A percentile compares a stretch with the other conserved stretches of the same genome.
Evolutionary conservation across 2,113 vertebrate species (phyloP).

Genomic region (Anser brachyrhynchus): DNA sequence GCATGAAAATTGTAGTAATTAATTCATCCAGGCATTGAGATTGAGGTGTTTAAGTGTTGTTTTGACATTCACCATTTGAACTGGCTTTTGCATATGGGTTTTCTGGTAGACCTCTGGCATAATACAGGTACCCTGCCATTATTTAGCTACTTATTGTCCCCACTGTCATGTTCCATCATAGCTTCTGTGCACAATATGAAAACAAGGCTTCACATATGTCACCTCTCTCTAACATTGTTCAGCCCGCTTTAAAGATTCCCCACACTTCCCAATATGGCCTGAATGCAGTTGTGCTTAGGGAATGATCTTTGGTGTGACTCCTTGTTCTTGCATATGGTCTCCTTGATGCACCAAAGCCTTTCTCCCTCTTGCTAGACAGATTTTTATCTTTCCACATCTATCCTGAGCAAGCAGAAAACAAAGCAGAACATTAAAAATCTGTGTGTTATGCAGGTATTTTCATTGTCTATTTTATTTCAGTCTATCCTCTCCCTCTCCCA

Average conservation of each 20-base stretch:
- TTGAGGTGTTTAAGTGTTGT: background rate
- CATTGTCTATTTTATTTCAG: background rate
- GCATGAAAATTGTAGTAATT: background rate
- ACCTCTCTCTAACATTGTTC: background rate
- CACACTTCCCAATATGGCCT: background rate
- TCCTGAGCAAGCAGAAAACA: background rate
- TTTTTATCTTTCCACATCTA: background rate
- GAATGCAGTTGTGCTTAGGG: background rate
- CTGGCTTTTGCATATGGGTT: background rate
- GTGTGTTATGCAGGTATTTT: background rate
- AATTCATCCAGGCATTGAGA: background rate
- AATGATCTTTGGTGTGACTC: background rate
- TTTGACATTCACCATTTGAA: background rate
- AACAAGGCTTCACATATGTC: background rate
- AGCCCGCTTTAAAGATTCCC: background rate
- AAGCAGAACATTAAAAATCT: background rate
- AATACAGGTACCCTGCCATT: no score
- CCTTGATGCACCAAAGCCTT: background rate
- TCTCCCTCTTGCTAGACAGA: background rate
- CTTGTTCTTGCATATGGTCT: background rate
- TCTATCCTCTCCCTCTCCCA: background rate
- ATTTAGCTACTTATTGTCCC: background rate
- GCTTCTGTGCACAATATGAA: background rate
- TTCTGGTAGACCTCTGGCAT: background rate
- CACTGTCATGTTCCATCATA: background rate